Percentiles rank a stretch among this genome's conserved stretches.
Evolutionary conservation across 2,113 vertebrate genomes (phyloP).

Genomic region (Rhinoderma darwinii): DNA sequence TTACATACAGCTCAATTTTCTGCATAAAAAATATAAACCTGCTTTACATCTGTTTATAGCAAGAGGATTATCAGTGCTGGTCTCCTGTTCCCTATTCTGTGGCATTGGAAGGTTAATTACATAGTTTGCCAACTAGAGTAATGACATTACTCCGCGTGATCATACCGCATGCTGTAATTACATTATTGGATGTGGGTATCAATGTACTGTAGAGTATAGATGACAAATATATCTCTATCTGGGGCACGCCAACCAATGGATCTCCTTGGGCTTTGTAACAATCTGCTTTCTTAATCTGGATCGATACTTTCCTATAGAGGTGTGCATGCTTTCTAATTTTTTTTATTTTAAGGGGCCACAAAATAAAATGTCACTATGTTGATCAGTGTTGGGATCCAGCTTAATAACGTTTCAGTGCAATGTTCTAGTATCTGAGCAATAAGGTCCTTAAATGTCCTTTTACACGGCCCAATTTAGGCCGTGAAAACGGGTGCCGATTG

Average conservation of each 20-base stretch:
- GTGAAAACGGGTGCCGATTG: too few relatives aligned
- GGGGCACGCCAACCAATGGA: background rate
- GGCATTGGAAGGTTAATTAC: constrained; percentile 39
- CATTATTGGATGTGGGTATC: background rate
- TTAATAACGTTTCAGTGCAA: too few relatives aligned
- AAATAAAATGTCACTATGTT: too few relatives aligned
- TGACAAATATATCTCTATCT: background rate
- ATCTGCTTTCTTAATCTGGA: too few relatives aligned
- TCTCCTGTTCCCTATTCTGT: background rate
- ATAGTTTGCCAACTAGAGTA: background rate
- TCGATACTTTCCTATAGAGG: too few relatives aligned
- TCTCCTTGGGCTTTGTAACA: too few relatives aligned
- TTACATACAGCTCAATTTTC: constrained; percentile 35
- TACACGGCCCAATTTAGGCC: too few relatives aligned
- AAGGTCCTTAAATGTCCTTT: too few relatives aligned
- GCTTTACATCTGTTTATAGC: constrained; percentile 41
- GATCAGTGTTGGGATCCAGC: too few relatives aligned
- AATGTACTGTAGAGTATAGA: background rate
- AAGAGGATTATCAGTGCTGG: constrained; percentile 20
- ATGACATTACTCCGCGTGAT: constrained; percentile 1
- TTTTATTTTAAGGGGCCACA: too few relatives aligned
- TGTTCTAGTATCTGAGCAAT: too few relatives aligned
- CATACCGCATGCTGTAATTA: background rate
- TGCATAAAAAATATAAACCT: constrained; percentile 34
- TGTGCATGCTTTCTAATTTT: too few relatives aligned